Evolutionary conservation across 2,113 vertebrate genomes (phyloP), one percentile per base, ranked within the genome.

Genomic region (Psephotus haematonotus): DNA sequence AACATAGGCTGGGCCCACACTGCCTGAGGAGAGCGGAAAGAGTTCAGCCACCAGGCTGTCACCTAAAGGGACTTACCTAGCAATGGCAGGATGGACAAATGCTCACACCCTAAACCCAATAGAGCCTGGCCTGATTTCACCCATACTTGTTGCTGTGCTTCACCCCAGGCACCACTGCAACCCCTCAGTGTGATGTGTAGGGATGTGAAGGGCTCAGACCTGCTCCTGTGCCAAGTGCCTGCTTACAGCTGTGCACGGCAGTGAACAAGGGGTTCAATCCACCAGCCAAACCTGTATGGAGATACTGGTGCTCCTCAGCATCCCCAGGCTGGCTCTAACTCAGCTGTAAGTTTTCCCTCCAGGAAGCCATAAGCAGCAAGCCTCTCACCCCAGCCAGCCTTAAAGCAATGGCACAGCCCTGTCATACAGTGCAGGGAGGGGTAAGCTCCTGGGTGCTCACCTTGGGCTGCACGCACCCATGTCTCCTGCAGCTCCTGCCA

Each of bases 241-340:
- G 1, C 13, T 50, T 41, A 43, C 57, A 18, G 44, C 1, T 2
- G 23, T 3, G 13, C 33, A 4, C 0, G 11, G 53, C 16, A 3
- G 8, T 4, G 25, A 57, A 11, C 25, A 11, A 50, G 53, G 14
- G n/a, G 16, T 23, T 78, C 23, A 2, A 3, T 3, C 3, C 31
- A 62, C 29, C 62, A 43, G 35, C 69, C 49, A 55, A 41, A 37
- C 25, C 75, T 27, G 18, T 35, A 13, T 0, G 0, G 75, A 77
- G 37, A n/a, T 71, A 29, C 37, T 11, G 10, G 39, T 41, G 33
- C 22, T 60, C 39, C 63, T 53, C 68, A 64, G 59, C 72, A 69
- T 3, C 31, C 37, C 68, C 24, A 49, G 57, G 20, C 7, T 59
- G 44, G 16, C 68, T 53, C n/a, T 1, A 2, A 52, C 8, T 37